Evolutionary conservation across 2,113 vertebrate genomes (phyloP).

Genomic region (Ochotona princeps): DNA sequence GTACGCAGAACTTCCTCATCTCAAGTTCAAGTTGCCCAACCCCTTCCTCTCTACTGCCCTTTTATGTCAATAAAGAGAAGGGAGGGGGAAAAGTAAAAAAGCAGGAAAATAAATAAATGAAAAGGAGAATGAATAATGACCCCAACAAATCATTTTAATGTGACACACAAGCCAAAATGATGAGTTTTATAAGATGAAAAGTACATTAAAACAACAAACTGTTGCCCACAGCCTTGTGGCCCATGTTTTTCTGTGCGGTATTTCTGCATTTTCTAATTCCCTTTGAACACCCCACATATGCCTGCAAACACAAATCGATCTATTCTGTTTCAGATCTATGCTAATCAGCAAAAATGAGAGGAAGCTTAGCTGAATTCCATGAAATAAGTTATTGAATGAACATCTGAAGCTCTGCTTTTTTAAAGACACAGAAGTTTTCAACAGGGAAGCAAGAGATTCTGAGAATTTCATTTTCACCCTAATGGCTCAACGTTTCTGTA

Average conservation of each 20-base stretch:
- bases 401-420: conserved; percentile 42
- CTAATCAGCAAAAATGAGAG: conserved; percentile 3
- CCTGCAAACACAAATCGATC: conserved; percentile 1
- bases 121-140: conserved; percentile 50
- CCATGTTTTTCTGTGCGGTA: not conserved
- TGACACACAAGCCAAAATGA: conserved; percentile 52
- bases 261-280: not conserved
- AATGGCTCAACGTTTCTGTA: conserved; percentile 47
- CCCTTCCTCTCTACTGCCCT: not conserved
- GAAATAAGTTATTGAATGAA: conserved; percentile 39
- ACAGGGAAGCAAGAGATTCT: conserved; percentile 61
- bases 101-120: not conserved
- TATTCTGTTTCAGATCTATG: conserved; percentile 40
- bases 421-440: conserved; percentile 32
- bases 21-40: not conserved
- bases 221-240: not conserved
- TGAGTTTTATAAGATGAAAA: not conserved
- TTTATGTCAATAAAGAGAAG: conserved; percentile 16
- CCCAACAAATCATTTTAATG: conserved; percentile 2
- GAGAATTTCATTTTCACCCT: conserved; percentile 64
- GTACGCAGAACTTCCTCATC: conserved; percentile 24
- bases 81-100: not conserved
- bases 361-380: conserved; percentile 42
- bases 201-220: not conserved
- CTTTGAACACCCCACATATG: not conserved